Percentiles rank a stretch among this genome's conserved stretches.
phyloP scores from a whole-genome alignment of 2,113 vertebrate genomes.

The Ammodytes dubius region DNA sequence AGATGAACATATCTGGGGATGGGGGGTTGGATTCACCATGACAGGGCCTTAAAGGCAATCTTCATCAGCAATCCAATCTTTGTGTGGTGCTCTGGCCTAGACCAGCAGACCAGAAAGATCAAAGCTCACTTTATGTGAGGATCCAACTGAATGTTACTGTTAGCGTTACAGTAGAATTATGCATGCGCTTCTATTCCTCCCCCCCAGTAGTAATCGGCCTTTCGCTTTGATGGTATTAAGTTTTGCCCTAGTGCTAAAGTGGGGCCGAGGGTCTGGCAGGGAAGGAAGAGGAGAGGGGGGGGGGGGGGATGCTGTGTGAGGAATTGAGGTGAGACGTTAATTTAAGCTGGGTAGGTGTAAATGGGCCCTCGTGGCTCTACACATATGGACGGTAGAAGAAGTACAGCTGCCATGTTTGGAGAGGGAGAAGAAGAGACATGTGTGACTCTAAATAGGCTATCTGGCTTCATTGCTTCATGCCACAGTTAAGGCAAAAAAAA shows the following conservation, averaged over 20 bases:
- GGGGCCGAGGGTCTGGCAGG: slow-evolving; percentile 35
- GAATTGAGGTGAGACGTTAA: slow-evolving; percentile 34
- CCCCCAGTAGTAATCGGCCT: slow-evolving; percentile 51
- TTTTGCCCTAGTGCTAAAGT: slow-evolving; percentile 57
- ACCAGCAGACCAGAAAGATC: slow-evolving; percentile 61
- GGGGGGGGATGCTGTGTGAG: not conserved
- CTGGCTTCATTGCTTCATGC: slow-evolving; percentile 5
- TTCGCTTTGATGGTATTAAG: slow-evolving; percentile 74
- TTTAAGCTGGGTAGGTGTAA: slow-evolving; percentile 54
- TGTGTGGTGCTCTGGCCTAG: slow-evolving; percentile 22
- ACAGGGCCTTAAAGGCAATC: slow-evolving; percentile 44
- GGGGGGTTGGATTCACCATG: slow-evolving; percentile 6
- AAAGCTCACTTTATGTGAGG: slow-evolving; percentile 69
- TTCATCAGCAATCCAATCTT: slow-evolving; percentile 61
- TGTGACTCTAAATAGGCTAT: slow-evolving; percentile 23
- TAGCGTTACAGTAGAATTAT: slow-evolving; percentile 69
- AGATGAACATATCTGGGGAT: slow-evolving; percentile 46
- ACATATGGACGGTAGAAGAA: slow-evolving; percentile 16
- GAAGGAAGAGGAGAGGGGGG: not conserved
- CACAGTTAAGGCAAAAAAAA: not conserved
- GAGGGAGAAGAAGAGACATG: slow-evolving; percentile 33
- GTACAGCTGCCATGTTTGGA: not conserved
- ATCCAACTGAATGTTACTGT: slow-evolving; percentile 67
- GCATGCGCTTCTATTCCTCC: slow-evolving; percentile 44
- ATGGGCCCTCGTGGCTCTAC: slow-evolving; percentile 42